Percentiles rank a stretch among this genome's conserved stretches.
These are phyloP conservation scores for Sturnus vulgaris DNA, from an alignment of 2,113 vertebrate genomes.

Conservation along the genomic window DNA sequence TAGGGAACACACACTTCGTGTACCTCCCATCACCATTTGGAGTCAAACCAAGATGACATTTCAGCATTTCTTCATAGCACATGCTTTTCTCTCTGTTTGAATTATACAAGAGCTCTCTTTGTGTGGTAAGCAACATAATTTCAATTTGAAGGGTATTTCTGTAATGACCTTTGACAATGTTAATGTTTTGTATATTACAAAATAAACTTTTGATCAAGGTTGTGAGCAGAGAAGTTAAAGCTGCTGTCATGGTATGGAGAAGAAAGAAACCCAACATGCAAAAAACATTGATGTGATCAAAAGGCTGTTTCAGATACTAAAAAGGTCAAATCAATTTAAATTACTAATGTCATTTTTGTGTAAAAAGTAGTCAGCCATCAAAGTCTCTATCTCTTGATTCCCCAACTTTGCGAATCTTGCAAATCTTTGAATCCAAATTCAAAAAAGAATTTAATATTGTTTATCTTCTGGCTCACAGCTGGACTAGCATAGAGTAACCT, in stretches of 20 bases:
- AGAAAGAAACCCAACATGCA: background rate
- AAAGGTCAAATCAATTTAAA: background rate
- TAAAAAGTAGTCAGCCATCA: background rate
- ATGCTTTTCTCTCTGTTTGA: background rate
- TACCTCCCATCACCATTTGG: background rate
- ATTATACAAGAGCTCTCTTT: slow-evolving; percentile 8
- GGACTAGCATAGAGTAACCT: background rate
- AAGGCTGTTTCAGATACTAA: background rate
- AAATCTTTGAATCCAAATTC: background rate
- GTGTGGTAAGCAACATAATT: slow-evolving; percentile 3
- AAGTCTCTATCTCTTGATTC: background rate
- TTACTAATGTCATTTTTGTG: background rate
- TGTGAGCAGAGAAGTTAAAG: slow-evolving; percentile 3
- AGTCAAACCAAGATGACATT: background rate
- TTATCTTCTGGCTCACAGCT: background rate
- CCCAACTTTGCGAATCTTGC: background rate
- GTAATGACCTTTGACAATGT: background rate
- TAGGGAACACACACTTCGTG: background rate
- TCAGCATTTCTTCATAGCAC: background rate
- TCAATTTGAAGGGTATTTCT: background rate
- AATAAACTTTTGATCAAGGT: background rate
- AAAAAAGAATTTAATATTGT: background rate
- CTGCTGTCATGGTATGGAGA: background rate
- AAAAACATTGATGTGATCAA: background rate
- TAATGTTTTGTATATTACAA: slow-evolving; percentile 2